phyloP scores from a whole-genome alignment of 2,888 invertebrate genomes.

The Kuschelorhynchus macadamiae region DNA sequence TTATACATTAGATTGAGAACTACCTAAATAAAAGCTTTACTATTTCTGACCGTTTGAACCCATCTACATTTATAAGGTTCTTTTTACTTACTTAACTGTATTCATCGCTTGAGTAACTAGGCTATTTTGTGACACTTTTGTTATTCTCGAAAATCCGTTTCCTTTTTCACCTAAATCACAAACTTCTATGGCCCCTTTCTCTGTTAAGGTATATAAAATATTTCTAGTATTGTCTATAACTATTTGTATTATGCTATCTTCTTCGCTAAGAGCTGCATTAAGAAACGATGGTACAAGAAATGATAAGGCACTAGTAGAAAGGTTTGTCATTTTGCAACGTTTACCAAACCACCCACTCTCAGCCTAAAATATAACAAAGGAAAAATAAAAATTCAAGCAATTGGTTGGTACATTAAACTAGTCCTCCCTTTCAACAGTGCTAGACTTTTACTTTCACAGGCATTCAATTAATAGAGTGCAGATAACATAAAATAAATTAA shows the following conservation, averaged over 20 bases:
- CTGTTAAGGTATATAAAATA: constrained; percentile 90
- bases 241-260: constrained; percentile 91
- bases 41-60: no score
- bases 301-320: constrained; percentile 89
- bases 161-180: constrained; percentile 91
- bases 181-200: constrained; percentile 89
- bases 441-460: no score
- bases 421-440: no score
- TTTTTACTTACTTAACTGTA: constrained; percentile 83
- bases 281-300: constrained; percentile 92
- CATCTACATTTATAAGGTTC: no score
- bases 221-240: constrained; percentile 90
- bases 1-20: no score
- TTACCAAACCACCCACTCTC: constrained; percentile 95
- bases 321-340: constrained; percentile 94
- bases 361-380: constrained; percentile 70
- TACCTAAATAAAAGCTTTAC: no score
- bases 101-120: constrained; percentile 83
- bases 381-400: not conserved
- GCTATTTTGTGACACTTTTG: constrained; percentile 80
- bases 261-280: constrained; percentile 86
- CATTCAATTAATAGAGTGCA: no score
- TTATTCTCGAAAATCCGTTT: constrained; percentile 78
- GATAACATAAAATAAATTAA: no score
- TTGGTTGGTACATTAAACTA: no score